These are phyloP conservation scores for Macrostomum lignano DNA, from an alignment of 1,140 invertebrate species.

Conservation along the genomic window DNA sequence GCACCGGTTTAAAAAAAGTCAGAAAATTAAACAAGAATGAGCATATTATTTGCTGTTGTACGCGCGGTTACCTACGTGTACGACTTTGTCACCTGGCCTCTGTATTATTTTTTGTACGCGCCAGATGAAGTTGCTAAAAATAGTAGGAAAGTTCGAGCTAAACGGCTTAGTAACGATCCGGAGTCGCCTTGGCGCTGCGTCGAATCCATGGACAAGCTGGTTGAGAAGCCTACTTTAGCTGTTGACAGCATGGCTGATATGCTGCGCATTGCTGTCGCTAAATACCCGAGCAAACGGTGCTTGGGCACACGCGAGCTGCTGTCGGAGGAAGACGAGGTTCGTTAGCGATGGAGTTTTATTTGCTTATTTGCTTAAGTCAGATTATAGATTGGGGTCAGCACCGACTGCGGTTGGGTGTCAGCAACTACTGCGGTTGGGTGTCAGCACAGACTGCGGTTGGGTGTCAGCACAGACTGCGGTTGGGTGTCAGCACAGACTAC, in stretches of 20 bases:
- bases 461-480: no score
- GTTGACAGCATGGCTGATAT: conserved; percentile 45
- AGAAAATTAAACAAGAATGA: conserved; percentile 3
- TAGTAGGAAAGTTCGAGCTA: not conserved
- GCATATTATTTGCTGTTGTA: not conserved
- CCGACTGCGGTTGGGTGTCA: no score
- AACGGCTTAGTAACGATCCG: conserved; percentile 7
- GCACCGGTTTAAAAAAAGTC: no score
- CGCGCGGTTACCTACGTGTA: not conserved
- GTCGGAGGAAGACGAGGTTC: conserved; percentile 65
- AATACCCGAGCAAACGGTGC: conserved; percentile 42
- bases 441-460: no score
- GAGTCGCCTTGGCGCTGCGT: conserved; percentile 15
- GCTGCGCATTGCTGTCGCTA: conserved; percentile 8
- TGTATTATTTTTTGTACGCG: conserved; percentile 1
- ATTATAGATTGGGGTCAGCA: no score
- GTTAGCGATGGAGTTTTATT: no score
- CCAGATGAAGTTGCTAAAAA: not conserved
- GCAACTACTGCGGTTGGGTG: no score
- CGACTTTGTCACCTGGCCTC: conserved; percentile 1
- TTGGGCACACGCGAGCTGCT: conserved; percentile 65
- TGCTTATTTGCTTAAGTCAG: no score
- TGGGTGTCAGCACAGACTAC: no score
- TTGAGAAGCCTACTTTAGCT: conserved; percentile 31
- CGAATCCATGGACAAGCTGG: conserved; percentile 11